Evolutionary conservation across 2,113 vertebrate genomes (phyloP).

Genomic region (Mungos mungo): DNA sequence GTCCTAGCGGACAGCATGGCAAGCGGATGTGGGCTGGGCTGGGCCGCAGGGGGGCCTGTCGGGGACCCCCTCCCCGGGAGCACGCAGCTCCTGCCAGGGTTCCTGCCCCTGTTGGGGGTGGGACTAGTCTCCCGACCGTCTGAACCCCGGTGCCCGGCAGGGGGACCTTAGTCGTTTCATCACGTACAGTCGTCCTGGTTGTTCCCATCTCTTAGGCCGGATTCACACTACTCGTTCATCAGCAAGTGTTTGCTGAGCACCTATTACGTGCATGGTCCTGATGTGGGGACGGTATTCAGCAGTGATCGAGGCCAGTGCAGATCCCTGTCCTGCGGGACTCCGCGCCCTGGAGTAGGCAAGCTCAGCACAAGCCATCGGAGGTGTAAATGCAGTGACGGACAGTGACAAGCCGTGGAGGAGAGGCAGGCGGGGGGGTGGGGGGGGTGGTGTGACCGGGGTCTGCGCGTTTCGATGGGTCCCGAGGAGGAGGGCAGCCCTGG

Average conservation of each 20-base stretch:
- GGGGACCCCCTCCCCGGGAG: rapidly evolving
- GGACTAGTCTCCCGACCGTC: background rate
- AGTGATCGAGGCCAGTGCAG: rapidly evolving
- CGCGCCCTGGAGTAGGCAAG: background rate
- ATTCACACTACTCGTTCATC: too few relatives aligned
- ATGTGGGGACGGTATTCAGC: rapidly evolving
- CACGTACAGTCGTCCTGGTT: background rate
- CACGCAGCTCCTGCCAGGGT: rapidly evolving
- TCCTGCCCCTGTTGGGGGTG: rapidly evolving
- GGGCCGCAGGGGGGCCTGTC: rapidly evolving
- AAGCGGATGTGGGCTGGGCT: rapidly evolving
- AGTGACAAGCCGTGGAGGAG: rapidly evolving
- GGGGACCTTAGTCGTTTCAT: background rate
- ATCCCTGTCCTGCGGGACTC: background rate
- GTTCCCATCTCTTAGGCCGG: too few relatives aligned
- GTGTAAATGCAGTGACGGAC: rapidly evolving
- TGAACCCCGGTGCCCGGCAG: rapidly evolving
- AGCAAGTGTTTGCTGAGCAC: rapidly evolving
- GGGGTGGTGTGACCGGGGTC: rapidly evolving
- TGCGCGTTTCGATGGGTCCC: rapidly evolving
- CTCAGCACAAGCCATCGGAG: rapidly evolving
- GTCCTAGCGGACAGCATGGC: rapidly evolving
- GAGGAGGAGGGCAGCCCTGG: background rate
- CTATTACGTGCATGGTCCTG: rapidly evolving
- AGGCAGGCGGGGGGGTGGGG: too few relatives aligned